These are phyloP conservation scores for Atherinomorus stipes DNA, from an alignment of 2,113 vertebrate species.

Conservation along the genomic window DNA sequence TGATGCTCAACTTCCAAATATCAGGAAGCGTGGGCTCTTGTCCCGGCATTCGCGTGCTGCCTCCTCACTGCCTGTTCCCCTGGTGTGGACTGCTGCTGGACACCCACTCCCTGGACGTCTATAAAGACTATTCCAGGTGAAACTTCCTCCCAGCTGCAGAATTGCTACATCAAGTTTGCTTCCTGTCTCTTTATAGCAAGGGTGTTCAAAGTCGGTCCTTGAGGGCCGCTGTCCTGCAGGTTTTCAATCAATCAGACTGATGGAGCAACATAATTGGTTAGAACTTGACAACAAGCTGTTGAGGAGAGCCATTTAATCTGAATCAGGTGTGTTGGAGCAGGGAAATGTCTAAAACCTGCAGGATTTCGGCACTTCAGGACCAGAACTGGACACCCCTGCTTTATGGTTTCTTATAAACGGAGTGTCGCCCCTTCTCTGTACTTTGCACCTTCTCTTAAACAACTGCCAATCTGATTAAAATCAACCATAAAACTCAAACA, in stretches of 20 bases:
- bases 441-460: constrained; percentile 49
- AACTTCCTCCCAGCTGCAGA: neutral
- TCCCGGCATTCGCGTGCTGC: constrained; percentile 75
- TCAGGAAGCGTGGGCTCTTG: constrained; percentile 41
- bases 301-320: too few species aligned
- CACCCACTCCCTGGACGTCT: constrained; percentile 85
- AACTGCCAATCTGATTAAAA: neutral
- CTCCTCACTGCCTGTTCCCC: constrained; percentile 83
- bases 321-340: too few species aligned
- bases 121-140: constrained; percentile 91
- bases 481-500: neutral
- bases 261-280: too few species aligned
- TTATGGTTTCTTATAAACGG: constrained; percentile 41
- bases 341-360: too few species aligned
- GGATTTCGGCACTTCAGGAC: too few species aligned
- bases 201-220: too few species aligned
- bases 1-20: constrained; percentile 89
- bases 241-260: too few species aligned
- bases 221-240: too few species aligned
- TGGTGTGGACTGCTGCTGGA: constrained; percentile 95
- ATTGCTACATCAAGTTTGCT: neutral
- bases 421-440: neutral
- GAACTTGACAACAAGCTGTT: too few species aligned
- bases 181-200: too few species aligned
- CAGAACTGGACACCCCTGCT: too few species aligned